Evolutionary conservation across 2,888 invertebrate genomes (phyloP).

Genomic region (Hypomecis atomaria): DNA sequence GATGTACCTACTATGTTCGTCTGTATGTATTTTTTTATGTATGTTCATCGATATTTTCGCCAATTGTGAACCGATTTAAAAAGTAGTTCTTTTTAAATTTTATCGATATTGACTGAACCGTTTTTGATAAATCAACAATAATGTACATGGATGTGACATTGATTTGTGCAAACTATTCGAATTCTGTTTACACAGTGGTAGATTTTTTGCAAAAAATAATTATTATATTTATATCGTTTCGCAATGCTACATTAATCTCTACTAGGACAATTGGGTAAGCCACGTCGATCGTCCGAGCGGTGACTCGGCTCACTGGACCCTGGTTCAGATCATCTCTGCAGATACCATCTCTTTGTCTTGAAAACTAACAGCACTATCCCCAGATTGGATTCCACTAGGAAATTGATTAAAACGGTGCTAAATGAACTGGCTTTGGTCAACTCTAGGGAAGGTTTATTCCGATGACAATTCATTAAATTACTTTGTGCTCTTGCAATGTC

Average conservation of each 20-base stretch:
- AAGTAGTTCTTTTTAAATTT: too few species aligned
- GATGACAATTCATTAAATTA: slow-evolving; percentile 1
- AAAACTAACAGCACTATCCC: slow-evolving; percentile 10
- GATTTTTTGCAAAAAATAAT: too few species aligned
- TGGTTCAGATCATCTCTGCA: slow-evolving; percentile 8
- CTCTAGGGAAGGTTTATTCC: slow-evolving; percentile 20
- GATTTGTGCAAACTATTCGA: too few species aligned
- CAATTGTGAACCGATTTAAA: too few species aligned
- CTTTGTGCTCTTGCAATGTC: background rate
- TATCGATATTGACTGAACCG: too few species aligned
- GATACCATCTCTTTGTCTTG: slow-evolving; percentile 19
- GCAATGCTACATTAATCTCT: too few species aligned
- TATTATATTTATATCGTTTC: background rate
- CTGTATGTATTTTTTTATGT: too few species aligned
- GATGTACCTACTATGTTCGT: too few species aligned
- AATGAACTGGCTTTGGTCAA: slow-evolving; percentile 18
- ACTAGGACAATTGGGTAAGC: slow-evolving; percentile 45
- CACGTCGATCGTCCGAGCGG: slow-evolving; percentile 50
- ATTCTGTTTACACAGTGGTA: too few species aligned
- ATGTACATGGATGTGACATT: too few species aligned
- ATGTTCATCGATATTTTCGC: too few species aligned
- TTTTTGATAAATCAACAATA: too few species aligned
- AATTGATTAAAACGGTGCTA: slow-evolving; percentile 12
- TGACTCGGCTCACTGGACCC: slow-evolving; percentile 15
- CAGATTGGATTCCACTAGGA: slow-evolving; percentile 14